Evolutionary conservation across 2,888 invertebrate genomes (phyloP).

Genomic region (Callinectes sapidus): DNA sequence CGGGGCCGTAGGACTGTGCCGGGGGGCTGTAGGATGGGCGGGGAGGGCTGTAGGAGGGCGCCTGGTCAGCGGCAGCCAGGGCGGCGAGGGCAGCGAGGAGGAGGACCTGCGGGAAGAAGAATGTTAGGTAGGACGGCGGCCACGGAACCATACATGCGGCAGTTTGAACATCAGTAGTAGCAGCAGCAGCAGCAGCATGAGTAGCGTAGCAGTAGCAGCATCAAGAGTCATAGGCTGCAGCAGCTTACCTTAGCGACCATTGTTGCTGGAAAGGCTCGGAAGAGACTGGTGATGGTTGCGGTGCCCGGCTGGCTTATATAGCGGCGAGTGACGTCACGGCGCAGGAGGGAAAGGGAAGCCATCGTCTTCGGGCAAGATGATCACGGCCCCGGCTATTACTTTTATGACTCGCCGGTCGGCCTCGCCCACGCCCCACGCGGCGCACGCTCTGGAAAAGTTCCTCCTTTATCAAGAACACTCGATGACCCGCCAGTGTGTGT

Average conservation of each 20-base stretch:
- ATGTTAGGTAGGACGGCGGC: not conserved
- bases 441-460: not conserved
- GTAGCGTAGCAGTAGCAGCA: not conserved
- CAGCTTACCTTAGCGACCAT: not conserved
- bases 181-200: not conserved
- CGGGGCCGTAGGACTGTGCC: constrained; percentile 32
- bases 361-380: not conserved
- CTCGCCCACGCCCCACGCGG: not conserved
- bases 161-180: not conserved
- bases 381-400: not conserved
- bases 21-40: constrained; percentile 40
- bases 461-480: not conserved
- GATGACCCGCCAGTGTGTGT: not conserved
- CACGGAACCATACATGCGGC: not conserved
- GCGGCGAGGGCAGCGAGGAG: constrained; percentile 49
- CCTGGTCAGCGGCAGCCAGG: constrained; percentile 40
- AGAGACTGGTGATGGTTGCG: constrained; percentile 11
- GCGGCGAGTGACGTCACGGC: not conserved
- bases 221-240: not conserved
- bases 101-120: constrained; percentile 15
- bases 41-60: constrained; percentile 48
- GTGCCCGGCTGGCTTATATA: constrained; percentile 13
- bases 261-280: not conserved
- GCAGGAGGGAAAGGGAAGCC: not conserved
- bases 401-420: constrained; percentile 14